Evolutionary conservation across 2,113 vertebrate genomes (phyloP).

Genomic region (Oryzias melastigma): DNA sequence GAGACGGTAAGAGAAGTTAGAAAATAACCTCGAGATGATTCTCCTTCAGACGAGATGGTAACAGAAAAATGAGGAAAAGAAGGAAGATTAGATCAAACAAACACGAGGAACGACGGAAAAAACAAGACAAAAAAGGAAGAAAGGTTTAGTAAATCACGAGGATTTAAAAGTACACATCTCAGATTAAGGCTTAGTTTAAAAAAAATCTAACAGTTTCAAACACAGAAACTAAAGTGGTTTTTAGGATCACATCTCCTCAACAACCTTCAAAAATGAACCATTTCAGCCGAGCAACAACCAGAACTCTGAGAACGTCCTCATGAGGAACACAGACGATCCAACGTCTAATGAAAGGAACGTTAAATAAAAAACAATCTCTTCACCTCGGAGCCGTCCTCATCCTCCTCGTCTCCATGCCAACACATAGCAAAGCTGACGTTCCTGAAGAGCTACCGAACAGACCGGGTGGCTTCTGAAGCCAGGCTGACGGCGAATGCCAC

Average conservation of each 20-base stretch:
- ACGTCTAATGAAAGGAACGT: slow-evolving; percentile 32
- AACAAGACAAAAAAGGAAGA: slow-evolving; percentile 13
- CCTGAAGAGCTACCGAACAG: neutral
- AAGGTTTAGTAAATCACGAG: neutral
- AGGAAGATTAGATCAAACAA: slow-evolving; percentile 41
- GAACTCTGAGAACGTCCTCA: neutral
- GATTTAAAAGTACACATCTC: neutral
- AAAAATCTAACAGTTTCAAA: too few relatives aligned
- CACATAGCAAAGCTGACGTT: slow-evolving; percentile 52
- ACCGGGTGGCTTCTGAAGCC: slow-evolving; percentile 4
- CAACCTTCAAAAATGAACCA: too few relatives aligned
- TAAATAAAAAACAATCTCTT: slow-evolving; percentile 42
- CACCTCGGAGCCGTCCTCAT: slow-evolving; percentile 70
- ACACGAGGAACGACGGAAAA: slow-evolving; percentile 42
- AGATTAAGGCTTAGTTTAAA: too few relatives aligned
- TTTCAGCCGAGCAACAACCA: too few relatives aligned
- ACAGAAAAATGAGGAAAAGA: slow-evolving; percentile 39
- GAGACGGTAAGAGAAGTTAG: neutral
- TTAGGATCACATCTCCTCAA: too few relatives aligned
- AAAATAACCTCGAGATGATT: too few relatives aligned
- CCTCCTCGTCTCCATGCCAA: slow-evolving; percentile 75
- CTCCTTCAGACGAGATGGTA: neutral
- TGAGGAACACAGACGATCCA: slow-evolving; percentile 16
- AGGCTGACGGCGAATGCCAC: slow-evolving; percentile 27
- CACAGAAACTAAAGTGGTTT: too few relatives aligned